Evolutionary conservation across 2,888 invertebrate species (phyloP).

Genomic region (Cinara cedri): DNA sequence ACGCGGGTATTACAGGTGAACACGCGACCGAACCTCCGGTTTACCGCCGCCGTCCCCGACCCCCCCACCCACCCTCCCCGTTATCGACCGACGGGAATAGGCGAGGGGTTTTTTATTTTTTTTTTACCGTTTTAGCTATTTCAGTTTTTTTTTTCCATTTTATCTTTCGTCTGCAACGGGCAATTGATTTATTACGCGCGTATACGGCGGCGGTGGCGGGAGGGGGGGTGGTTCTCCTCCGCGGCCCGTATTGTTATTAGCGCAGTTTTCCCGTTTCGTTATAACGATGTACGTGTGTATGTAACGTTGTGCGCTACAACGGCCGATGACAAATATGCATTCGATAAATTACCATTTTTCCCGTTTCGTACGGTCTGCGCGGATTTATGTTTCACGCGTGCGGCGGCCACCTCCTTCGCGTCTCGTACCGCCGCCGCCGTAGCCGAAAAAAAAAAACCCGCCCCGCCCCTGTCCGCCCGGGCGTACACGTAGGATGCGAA

Average conservation of each 20-base stretch:
- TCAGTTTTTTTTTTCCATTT: not conserved
- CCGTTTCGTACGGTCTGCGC: not conserved
- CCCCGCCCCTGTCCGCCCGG: too few relatives aligned
- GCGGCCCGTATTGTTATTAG: conserved; percentile 19
- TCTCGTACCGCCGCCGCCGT: not conserved
- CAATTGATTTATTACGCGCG: conserved; percentile 52
- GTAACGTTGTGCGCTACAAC: too few relatives aligned
- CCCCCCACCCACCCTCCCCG: not conserved
- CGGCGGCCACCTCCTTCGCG: not conserved
- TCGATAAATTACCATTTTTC: conserved; percentile 33
- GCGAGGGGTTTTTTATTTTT: not conserved
- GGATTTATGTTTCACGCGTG: not conserved
- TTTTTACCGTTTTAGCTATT: not conserved
- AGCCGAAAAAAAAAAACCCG: too few relatives aligned
- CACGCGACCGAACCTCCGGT: not conserved
- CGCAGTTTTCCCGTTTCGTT: not conserved
- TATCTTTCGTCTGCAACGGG: conserved; percentile 46
- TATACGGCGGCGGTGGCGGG: too few relatives aligned
- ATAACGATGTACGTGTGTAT: not conserved
- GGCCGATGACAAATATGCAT: conserved; percentile 25
- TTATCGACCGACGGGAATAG: conserved; percentile 26
- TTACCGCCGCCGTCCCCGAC: not conserved
- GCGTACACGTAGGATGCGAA: too few relatives aligned
- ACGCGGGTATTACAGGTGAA: too few relatives aligned
- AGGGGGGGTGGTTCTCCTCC: too few relatives aligned